Evolutionary conservation across 1,140 invertebrate genomes (phyloP).

Genomic region (Pachypeltis micranthus): DNA sequence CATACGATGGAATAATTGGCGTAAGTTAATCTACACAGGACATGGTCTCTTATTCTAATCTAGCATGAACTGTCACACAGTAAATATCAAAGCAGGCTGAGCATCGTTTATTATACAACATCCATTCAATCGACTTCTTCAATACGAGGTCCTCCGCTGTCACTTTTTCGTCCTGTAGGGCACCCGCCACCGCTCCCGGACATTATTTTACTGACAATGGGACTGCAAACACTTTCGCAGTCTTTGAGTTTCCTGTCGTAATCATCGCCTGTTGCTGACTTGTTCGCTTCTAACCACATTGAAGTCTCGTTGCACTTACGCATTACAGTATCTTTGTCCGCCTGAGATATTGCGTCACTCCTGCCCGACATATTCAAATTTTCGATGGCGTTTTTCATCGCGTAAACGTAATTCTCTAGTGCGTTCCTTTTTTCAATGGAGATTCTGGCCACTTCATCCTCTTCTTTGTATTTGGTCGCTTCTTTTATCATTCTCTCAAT

Average conservation of each 20-base stretch:
- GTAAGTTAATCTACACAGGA: no score
- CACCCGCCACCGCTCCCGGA: background rate
- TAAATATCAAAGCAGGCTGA: no score
- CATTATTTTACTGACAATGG: background rate
- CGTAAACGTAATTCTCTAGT: constrained; percentile 92
- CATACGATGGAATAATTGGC: no score
- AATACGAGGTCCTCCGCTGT: constrained; percentile 69
- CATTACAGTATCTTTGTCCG: constrained; percentile 72
- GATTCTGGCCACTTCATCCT: constrained; percentile 82
- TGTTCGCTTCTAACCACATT: constrained; percentile 88
- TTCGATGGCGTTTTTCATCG: constrained; percentile 87
- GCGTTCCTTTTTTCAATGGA: constrained; percentile 79
- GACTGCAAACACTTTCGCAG: constrained; percentile 43
- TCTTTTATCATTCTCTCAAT: constrained; percentile 97
- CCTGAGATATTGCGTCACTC: constrained; percentile 76
- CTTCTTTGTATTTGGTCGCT: constrained; percentile 83
- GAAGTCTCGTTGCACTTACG: constrained; percentile 83
- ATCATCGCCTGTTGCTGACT: constrained; percentile 83
- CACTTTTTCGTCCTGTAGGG: no score
- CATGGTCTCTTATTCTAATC: no score
- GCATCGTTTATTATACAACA: no score
- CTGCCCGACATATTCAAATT: constrained; percentile 57
- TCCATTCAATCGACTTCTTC: constrained; percentile 82
- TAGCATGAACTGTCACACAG: no score
- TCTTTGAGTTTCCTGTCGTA: constrained; percentile 89